Base-by-base conservation (phyloP, 2,113 vertebrate genomes). In the Xenopus tropicalis region DNA sequence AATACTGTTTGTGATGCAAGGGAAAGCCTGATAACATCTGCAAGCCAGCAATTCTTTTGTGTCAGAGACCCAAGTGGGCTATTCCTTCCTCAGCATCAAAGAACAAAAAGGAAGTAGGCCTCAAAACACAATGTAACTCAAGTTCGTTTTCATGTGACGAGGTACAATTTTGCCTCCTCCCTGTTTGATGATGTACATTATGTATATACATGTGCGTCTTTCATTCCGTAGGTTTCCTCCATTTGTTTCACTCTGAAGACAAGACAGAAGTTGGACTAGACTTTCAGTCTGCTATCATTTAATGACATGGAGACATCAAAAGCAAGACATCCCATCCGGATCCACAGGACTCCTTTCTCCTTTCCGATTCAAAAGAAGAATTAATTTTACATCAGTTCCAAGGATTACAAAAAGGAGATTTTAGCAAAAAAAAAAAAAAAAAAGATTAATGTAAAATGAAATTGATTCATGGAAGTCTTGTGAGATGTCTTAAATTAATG, bases 21-120 rank as follows among this genome's bases (percentile, higher is more conserved):
- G 91, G 87, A 92, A 91, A 82, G 74, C 68, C 77, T 0, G 92
- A 93, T 93, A 93, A 88, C 84, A 93, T 93, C 92, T 87, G 76
- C 42, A 10, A 84, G 82, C 85, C 78, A 85, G 86, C 81, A 22
- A 48, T 85, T 82, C 87, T 85, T 90, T 91, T 92, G 90, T 92
- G 88, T 90, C 77, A 0, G 85, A 88, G 85, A 85, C 83, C 74
- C 85, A 91, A 91, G 89, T 90, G 87, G 88, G 90, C 89, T 88
- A 87, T 90, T 89, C 87, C 85, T 86, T 87, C 86, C 86, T 80
- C 78, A 82, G 86, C 79, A 82, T 88, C 83, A 81, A 82, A 73
- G 83, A 81, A 82, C 82, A 12, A 51, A 83, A 74, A 89, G 91
- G 92, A 93, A 93, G 87, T 82, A 78, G 86, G 80, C 83, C 85